Evolutionary conservation across 1,140 invertebrate genomes (phyloP).

Genomic region (Atta cephalotes): DNA sequence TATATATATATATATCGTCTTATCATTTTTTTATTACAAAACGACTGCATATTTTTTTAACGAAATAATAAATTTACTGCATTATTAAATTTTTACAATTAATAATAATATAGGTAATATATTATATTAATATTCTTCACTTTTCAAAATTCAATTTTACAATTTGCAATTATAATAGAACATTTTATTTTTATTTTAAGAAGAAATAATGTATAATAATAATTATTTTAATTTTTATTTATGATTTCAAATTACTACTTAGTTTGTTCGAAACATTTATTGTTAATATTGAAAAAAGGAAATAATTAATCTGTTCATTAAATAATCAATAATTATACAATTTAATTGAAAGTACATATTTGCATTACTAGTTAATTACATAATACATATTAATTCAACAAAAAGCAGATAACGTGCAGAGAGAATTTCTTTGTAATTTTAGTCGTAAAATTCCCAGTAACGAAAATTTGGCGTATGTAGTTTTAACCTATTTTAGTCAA

Average conservation of each 20-base stretch:
- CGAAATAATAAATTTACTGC: no score
- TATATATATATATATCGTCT: no score
- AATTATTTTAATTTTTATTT: background rate
- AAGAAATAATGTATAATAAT: background rate
- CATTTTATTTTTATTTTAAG: background rate
- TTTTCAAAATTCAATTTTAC: background rate
- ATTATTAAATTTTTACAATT: background rate
- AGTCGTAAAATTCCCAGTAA: background rate
- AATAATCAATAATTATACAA: background rate
- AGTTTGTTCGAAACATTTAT: background rate
- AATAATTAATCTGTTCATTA: constrained; percentile 9
- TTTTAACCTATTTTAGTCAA: constrained; percentile 39
- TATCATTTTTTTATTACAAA: no score
- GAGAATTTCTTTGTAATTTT: constrained; percentile 26
- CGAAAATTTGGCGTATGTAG: constrained; percentile 31
- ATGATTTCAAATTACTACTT: background rate
- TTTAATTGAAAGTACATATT: constrained; percentile 18
- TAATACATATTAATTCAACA: background rate
- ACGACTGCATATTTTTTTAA: no score
- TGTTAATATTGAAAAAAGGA: background rate
- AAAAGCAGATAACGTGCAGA: background rate
- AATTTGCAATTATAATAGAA: background rate
- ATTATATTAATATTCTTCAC: background rate
- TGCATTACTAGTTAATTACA: constrained; percentile 27
- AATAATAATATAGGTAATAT: no score